phyloP scores from a whole-genome alignment of 2,888 invertebrate genomes.

The Megaustenia siamemsis region DNA sequence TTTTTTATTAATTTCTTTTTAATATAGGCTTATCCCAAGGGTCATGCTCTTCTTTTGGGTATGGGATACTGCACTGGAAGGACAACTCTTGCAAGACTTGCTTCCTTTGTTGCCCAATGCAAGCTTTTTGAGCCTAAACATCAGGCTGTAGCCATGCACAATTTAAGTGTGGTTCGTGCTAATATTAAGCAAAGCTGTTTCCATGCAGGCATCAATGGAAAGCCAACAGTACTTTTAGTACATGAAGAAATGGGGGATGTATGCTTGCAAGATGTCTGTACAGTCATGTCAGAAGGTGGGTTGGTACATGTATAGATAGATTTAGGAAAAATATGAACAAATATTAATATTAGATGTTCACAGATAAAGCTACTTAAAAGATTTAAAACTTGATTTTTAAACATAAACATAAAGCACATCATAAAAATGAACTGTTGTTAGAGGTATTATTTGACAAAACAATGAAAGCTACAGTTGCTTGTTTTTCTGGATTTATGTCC shows the following conservation, averaged over 20 bases:
- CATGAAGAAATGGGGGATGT: conserved; percentile 74
- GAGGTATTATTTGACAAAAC: too few species aligned
- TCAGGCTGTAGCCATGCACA: conserved; percentile 65
- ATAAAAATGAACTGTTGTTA: too few species aligned
- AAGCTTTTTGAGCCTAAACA: conserved; percentile 77
- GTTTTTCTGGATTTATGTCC: too few species aligned
- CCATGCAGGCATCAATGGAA: conserved; percentile 73
- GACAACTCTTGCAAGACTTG: conserved; percentile 75
- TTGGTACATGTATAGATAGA: too few species aligned
- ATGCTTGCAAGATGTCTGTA: conserved; percentile 73
- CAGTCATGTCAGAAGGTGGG: conserved; percentile 77
- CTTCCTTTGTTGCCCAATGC: conserved; percentile 76
- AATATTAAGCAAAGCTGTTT: conserved; percentile 74
- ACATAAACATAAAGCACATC: too few species aligned
- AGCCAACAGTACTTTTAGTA: conserved; percentile 74
- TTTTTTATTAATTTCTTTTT: conserved; percentile 7
- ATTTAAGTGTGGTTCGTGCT: conserved; percentile 66
- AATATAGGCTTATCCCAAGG: conserved; percentile 72
- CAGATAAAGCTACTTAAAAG: too few species aligned
- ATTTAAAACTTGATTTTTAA: too few species aligned
- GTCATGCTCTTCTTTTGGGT: conserved; percentile 77
- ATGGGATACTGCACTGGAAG: conserved; percentile 76
- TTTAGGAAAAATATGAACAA: too few species aligned
- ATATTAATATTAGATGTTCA: too few species aligned
- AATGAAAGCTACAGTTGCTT: too few species aligned